Evolutionary conservation across 2,113 vertebrate genomes (phyloP), one percentile per base, ranked within the genome.

Genomic region (Hepsetus odoe): DNA sequence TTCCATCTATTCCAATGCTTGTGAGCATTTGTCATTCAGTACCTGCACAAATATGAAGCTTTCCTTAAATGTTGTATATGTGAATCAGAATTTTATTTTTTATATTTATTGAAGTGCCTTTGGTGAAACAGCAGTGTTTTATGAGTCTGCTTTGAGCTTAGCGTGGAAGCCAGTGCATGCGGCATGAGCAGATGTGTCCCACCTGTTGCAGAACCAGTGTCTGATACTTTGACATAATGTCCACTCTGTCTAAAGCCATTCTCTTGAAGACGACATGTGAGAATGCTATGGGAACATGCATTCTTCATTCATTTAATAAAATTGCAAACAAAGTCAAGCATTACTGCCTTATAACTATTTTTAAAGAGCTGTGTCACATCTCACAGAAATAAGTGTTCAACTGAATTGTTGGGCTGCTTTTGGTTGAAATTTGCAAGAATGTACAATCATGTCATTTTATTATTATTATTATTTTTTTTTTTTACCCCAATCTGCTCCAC

Each of bases 31-130:
- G 11, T 55, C 22, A 42, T 66, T 18, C 42, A 18, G 42, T 26
- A 33, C 61, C 51, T 49, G 59, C 59, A 67, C 61, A 66, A 26
- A 49, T 30, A 49, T 40, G 5, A 62, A 55, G 40, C 44, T 22
- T 16, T 18, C 51, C 33, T 5, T 66, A 14, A 49, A 65, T 61
- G 61, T 76, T 84, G 80, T 82, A 84, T 61, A 84, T 82, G 75
- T 75, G 26, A 74, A 67, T 46, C 28, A 58, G 66, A 79, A 71
- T 79, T 71, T 74, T 78, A 62, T 78, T 70, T 77, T 78, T 75
- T 62, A 22, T 84, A 84, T 84, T 84, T 84, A 84, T 81, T 84
- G 72, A 82, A 79, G 49, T 76, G 68, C 44, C 42, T 68, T 66
- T 44, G 74, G 62, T 30, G 67, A 5, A 24, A 20, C 44, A 35